Evolutionary conservation across 2,113 vertebrate genomes (phyloP), one percentile per base, ranked within the genome.

Genomic region (Stegastes partitus): DNA sequence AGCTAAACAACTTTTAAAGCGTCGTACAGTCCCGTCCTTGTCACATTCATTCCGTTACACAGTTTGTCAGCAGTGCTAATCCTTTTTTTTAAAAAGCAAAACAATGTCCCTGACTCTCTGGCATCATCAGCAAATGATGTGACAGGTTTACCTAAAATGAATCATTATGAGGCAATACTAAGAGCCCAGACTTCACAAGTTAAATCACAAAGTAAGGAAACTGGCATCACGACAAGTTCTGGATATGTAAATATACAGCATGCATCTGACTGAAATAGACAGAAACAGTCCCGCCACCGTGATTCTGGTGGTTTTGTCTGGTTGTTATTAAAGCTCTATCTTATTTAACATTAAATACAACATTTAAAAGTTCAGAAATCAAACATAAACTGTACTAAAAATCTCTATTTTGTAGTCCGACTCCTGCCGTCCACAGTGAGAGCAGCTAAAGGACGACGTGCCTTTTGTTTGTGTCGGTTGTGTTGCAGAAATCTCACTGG

Each of bases 61-160:
- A 44, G 37, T 59, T 67, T 70, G 69, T 79, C 85, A 78, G 79
- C 76, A 57, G 68, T 81, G 75, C 77, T 83, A 74, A 82, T 78
- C 67, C 45, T 62, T 68, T 72, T 66, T 37, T n/a, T n/a, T n/a
- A n/a, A n/a, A 50, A 37, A 70, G 57, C 37, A 58, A 76, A 80
- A 59, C 53, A 65, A 61, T 42, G 54, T 69, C 65, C 19, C 53
- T 49, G 23, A 19, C 67, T 56, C 25, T 76, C 14, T 82, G 47
- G 39, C 47, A 59, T 82, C 58, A 63, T 74, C 61, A 77, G 57
- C 59, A 67, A 22, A 64, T 2, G 18, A 5, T 77, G 53, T 5
- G 50, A 25, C 45, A 34, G 58, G 25, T 58, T 82, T 62, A 79
- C 55, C 22, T 55, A 11, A 44, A 56, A 50, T 22, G 23, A 5